phyloP scores from a whole-genome alignment of 2,888 invertebrate species.

The Melolontha melolontha region DNA sequence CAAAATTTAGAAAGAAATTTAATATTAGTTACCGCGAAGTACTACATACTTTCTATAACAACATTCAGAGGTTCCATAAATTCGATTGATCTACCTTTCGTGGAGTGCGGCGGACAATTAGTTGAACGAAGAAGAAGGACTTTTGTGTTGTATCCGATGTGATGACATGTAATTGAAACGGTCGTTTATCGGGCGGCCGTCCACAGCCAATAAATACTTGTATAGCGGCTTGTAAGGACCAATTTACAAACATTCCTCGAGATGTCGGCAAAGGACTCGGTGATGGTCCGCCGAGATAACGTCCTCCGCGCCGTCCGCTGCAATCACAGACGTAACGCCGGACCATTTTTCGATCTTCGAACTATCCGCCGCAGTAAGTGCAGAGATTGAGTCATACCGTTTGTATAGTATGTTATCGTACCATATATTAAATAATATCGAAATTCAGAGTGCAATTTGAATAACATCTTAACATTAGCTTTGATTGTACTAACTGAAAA shows the following conservation, averaged over 20 bases:
- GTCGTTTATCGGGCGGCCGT: slow-evolving; percentile 45
- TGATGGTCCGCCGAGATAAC: slow-evolving; percentile 54
- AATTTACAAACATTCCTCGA: slow-evolving; percentile 63
- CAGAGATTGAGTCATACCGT: too few relatives aligned
- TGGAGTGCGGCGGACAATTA: slow-evolving; percentile 37
- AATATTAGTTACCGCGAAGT: too few relatives aligned
- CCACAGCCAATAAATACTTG: slow-evolving; percentile 51
- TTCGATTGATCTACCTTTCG: slow-evolving; percentile 30
- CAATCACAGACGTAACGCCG: slow-evolving; percentile 30
- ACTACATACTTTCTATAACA: slow-evolving; percentile 3
- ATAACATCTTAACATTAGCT: too few relatives aligned
- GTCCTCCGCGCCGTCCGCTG: slow-evolving; percentile 34
- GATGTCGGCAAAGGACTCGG: slow-evolving; percentile 61
- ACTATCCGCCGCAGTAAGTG: too few relatives aligned
- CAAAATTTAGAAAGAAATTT: too few relatives aligned
- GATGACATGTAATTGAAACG: slow-evolving; percentile 46
- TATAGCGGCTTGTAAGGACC: slow-evolving; percentile 62
- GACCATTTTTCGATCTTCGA: background rate
- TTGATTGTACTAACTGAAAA: too few relatives aligned
- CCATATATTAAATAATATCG: too few relatives aligned
- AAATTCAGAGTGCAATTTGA: too few relatives aligned
- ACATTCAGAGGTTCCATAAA: slow-evolving; percentile 32
- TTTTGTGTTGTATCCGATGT: slow-evolving; percentile 39
- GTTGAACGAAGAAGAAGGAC: slow-evolving; percentile 36
- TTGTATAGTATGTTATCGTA: too few relatives aligned